Percentiles rank a stretch among this genome's conserved stretches.
phyloP scores from a whole-genome alignment of 2,113 vertebrate genomes.

The Sula dactylatra region DNA sequence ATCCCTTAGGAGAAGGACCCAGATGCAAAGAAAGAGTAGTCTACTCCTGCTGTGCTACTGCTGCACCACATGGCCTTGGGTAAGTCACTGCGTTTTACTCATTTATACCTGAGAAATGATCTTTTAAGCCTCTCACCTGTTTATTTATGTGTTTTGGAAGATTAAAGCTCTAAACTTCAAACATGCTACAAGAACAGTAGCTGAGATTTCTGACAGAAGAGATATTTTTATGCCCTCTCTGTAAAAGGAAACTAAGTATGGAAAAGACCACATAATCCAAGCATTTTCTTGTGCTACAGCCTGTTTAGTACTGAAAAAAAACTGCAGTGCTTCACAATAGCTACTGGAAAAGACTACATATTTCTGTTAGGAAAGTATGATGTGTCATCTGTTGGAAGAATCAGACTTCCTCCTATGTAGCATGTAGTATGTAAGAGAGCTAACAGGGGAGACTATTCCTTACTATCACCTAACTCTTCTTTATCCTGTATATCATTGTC shows the following conservation, averaged over 20 bases:
- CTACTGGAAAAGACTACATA: neutral
- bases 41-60: neutral
- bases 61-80: neutral
- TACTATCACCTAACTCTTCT: neutral
- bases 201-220: neutral
- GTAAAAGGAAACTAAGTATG: neutral
- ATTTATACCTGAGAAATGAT: neutral
- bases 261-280: neutral
- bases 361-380: neutral
- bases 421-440: neutral
- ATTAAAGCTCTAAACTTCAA: neutral
- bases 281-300: neutral
- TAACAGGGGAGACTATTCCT: neutral
- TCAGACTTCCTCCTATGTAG: neutral
- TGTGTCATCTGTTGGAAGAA: neutral
- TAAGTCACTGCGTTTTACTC: neutral
- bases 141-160: neutral
- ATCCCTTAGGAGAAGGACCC: neutral
- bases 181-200: neutral
- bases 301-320: neutral
- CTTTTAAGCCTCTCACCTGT: neutral
- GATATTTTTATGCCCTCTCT: neutral
- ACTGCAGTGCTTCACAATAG: neutral
- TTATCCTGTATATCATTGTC: neutral
- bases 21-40: neutral